Evolutionary conservation across 1,140 invertebrate species (phyloP).

Genomic region (Lepidurus arcticus): DNA sequence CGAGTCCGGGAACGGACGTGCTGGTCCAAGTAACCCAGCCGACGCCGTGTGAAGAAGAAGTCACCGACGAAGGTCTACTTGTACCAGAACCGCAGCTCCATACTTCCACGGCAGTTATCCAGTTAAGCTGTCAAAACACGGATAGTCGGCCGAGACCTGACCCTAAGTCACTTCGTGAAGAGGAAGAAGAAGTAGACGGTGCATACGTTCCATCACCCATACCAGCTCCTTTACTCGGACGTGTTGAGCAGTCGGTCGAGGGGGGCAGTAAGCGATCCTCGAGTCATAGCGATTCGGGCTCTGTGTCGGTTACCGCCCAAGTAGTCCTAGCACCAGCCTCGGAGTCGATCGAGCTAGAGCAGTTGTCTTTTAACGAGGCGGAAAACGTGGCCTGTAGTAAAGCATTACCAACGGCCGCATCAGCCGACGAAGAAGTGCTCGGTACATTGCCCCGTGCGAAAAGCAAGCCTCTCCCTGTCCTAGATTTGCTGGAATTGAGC

Average conservation of each 20-base stretch:
- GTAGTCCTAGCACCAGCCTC: neutral
- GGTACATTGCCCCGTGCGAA: neutral
- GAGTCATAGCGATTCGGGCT: neutral
- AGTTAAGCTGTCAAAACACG: neutral
- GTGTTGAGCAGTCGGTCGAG: neutral
- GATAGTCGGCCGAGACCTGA: neutral
- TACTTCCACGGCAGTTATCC: neutral
- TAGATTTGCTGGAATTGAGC: slow-evolving; percentile 31
- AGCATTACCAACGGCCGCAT: neutral
- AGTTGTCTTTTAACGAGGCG: neutral
- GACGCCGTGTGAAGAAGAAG: slow-evolving; percentile 55
- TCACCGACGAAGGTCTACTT: slow-evolving; percentile 48
- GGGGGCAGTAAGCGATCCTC: neutral
- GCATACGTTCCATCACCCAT: neutral
- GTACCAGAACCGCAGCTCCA: neutral
- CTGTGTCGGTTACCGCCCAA: neutral
- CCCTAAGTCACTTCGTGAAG: neutral
- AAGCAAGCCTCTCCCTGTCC: slow-evolving; percentile 29
- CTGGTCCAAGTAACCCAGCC: slow-evolving; percentile 45
- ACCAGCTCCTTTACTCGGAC: neutral
- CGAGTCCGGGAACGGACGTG: slow-evolving; percentile 35
- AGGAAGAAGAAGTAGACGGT: neutral
- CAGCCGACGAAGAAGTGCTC: slow-evolving; percentile 13
- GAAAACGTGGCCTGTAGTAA: neutral
- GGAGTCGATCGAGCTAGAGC: neutral